Percentiles rank a stretch among this genome's conserved stretches.
Evolutionary conservation across 1,140 invertebrate species (phyloP).

Genomic region (Ylistrum balloti): DNA sequence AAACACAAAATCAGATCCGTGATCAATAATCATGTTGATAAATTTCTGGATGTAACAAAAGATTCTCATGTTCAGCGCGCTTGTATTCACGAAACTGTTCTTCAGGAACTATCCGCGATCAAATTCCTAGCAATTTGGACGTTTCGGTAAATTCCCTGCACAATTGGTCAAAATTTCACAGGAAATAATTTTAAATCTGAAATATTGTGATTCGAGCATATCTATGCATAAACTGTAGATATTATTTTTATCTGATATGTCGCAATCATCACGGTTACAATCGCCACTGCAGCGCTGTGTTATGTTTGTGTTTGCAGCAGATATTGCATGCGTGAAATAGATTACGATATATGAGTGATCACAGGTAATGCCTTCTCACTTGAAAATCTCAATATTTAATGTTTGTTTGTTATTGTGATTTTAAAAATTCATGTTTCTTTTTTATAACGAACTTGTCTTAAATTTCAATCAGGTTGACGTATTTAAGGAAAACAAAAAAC

Average conservation of each 20-base stretch:
- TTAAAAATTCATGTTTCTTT: too few species aligned
- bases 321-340: too few species aligned
- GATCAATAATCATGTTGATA: background rate
- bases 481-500: background rate
- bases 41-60: background rate
- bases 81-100: background rate
- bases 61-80: background rate
- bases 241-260: too few species aligned
- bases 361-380: background rate
- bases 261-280: background rate
- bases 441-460: too few species aligned
- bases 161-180: background rate
- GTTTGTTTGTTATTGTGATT: background rate
- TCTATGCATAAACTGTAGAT: too few species aligned
- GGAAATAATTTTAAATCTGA: too few species aligned
- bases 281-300: background rate
- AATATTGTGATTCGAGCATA: too few species aligned
- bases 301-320: too few species aligned
- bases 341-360: background rate
- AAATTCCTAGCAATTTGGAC: background rate
- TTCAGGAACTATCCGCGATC: background rate
- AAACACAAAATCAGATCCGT: background rate
- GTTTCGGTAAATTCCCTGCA: background rate
- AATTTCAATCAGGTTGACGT: background rate
- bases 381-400: background rate